These are phyloP conservation scores for Dasyprocta punctata DNA, from an alignment of 2,113 vertebrate genomes.

Conservation along the genomic window DNA sequence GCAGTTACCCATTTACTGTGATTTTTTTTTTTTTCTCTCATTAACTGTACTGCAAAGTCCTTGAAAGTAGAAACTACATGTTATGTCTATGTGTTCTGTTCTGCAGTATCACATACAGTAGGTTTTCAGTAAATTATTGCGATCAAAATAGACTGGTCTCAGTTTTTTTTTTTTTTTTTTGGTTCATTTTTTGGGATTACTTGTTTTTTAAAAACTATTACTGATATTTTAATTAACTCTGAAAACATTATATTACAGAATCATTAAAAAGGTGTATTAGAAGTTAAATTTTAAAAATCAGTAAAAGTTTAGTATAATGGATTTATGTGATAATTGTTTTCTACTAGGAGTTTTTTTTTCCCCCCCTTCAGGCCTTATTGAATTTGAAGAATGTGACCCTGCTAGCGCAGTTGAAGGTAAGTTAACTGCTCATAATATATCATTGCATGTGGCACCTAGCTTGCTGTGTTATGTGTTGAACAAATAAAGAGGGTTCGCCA, in stretches of 20 bases:
- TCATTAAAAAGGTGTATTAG: neutral
- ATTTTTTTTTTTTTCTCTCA: neutral
- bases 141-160: neutral
- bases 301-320: neutral
- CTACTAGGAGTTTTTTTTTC: slow-evolving; percentile 1
- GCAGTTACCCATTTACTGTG: neutral
- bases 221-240: slow-evolving; percentile 25
- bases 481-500: neutral
- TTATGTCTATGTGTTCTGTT: neutral
- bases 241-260: neutral
- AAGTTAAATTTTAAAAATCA: slow-evolving; percentile 7
- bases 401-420: slow-evolving; percentile 95
- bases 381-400: slow-evolving; percentile 98
- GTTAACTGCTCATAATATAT: slow-evolving; percentile 40
- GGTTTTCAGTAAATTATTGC: slow-evolving; percentile 33
- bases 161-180: neutral
- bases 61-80: slow-evolving; percentile 6
- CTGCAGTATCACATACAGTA: neutral
- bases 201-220: slow-evolving; percentile 27
- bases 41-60: neutral
- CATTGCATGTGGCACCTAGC: neutral
- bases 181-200: neutral
- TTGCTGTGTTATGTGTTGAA: slow-evolving; percentile 9
- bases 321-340: slow-evolving; percentile 48
- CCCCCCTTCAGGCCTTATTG: slow-evolving; percentile 90